These are phyloP conservation scores for Hypomesus transpacificus DNA, from an alignment of 2,113 vertebrate genomes.

Conservation along the genomic window DNA sequence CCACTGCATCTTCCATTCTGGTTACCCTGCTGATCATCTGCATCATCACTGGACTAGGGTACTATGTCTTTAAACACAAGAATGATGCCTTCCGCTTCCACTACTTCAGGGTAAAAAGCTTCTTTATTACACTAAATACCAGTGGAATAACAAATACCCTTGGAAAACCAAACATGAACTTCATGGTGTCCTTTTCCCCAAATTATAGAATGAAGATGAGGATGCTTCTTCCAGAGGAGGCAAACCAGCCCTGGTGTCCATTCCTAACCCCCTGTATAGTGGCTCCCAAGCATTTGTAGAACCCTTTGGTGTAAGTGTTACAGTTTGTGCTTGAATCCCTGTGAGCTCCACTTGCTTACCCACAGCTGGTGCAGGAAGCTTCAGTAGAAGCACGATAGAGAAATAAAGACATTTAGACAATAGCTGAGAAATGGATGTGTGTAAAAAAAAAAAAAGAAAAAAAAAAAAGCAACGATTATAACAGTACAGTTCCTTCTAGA, in stretches of 20 bases:
- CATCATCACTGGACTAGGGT: conserved; percentile 58
- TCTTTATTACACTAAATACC: no score
- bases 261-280: conserved; percentile 83
- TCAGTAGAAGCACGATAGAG: no score
- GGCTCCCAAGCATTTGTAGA: conserved; percentile 70
- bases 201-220: conserved; percentile 70
- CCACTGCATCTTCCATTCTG: conserved; percentile 51
- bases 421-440: no score
- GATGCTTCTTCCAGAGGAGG: conserved; percentile 49
- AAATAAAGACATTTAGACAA: no score
- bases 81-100: conserved; percentile 77
- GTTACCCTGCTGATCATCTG: conserved; percentile 46
- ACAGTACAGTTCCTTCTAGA: no score
- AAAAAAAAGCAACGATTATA: no score
- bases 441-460: no score
- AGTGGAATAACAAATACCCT: no score
- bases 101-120: conserved; percentile 72
- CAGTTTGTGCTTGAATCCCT: no score
- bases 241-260: conserved; percentile 76
- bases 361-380: no score
- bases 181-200: not conserved
- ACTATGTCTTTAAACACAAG: conserved; percentile 71
- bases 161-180: not conserved
- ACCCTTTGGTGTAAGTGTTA: conserved; percentile 74
- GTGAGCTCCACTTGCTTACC: no score